Evolutionary conservation across 2,113 vertebrate species (phyloP).

Genomic region (Silurus glanis): DNA sequence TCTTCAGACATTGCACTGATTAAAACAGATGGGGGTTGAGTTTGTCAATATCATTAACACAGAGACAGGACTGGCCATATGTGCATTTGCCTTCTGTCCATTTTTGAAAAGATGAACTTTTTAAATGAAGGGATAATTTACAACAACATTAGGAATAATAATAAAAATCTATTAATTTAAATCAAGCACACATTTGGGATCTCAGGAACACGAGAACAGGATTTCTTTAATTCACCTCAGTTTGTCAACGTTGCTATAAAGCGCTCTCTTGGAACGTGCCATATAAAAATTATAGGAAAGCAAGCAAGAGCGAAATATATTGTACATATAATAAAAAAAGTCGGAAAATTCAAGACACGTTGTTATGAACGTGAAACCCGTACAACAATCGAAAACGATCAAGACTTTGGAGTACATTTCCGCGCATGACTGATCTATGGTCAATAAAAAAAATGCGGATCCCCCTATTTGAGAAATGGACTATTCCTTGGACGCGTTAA

Average conservation of each 20-base stretch:
- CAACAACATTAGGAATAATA: not conserved
- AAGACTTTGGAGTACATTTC: not conserved
- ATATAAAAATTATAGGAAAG: not conserved
- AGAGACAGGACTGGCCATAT: not conserved
- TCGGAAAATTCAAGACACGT: too few species aligned
- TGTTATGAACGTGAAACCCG: not conserved
- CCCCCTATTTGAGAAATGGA: slow-evolving; percentile 61
- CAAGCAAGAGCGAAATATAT: not conserved
- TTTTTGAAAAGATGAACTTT: not conserved
- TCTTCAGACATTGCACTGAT: not conserved
- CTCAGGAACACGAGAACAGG: not conserved
- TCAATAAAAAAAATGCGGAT: too few species aligned
- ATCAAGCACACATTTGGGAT: not conserved
- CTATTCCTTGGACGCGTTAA: slow-evolving; percentile 64
- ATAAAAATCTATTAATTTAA: not conserved
- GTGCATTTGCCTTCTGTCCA: not conserved
- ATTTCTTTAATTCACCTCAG: not conserved
- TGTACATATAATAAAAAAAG: not conserved
- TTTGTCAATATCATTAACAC: not conserved
- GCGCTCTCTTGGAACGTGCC: slow-evolving; percentile 8
- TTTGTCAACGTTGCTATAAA: not conserved
- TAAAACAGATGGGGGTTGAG: not conserved
- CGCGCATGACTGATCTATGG: not conserved
- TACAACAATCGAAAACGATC: not conserved
- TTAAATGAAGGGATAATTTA: not conserved